Base-by-base conservation (phyloP, 1,140 invertebrate species). In the Drosophila oshimai region DNA sequence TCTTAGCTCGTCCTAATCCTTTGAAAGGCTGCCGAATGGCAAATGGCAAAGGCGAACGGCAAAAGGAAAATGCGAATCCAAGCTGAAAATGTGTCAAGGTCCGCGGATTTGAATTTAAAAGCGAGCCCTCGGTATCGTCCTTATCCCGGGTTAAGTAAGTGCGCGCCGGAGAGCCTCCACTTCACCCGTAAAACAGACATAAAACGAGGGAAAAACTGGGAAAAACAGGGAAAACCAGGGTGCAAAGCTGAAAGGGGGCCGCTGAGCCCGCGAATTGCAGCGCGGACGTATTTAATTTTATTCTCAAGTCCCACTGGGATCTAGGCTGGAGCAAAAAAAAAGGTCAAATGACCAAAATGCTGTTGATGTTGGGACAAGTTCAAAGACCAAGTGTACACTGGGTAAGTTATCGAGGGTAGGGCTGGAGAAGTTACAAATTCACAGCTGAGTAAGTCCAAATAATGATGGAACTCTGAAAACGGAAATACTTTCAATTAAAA, bases 81-180 rank as follows among this genome's bases (percentile, higher is more conserved):
- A 78, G 57, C 54, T 64, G 47, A 34, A 84, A 84, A 87, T 86
- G 76, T 86, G 80, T 86, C 80, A 86, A 86, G 80, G 80, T 86
- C 67, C 41, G 45, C 69, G 70, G 70, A 83, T 84, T 84, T 83
- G 74, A 77, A 78, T 84, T 51, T 74, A 54, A 29, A 47, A 61
- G 54, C 29, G 41, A 46, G 67, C 39, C 34, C 54, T 55, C 22
- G 49, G 42, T 22, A 44, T n/a, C 36, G 64, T 68, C 64, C 64
- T 80, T 80, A 80, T 80, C 76, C 76, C 57, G 70, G 41, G 55
- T 58, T 79, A 79, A 79, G 69, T 74, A 58, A 49, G 55, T 28
- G 26, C 6, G 46, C 39, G 64, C 61, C 58, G 13, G 33, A 36
- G 50, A 64, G 61, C 31, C 61, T 50, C 36, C 65, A 20, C 39